Base-by-base conservation (phyloP, 2,888 invertebrate genomes). In the Tipula helvola region DNA sequence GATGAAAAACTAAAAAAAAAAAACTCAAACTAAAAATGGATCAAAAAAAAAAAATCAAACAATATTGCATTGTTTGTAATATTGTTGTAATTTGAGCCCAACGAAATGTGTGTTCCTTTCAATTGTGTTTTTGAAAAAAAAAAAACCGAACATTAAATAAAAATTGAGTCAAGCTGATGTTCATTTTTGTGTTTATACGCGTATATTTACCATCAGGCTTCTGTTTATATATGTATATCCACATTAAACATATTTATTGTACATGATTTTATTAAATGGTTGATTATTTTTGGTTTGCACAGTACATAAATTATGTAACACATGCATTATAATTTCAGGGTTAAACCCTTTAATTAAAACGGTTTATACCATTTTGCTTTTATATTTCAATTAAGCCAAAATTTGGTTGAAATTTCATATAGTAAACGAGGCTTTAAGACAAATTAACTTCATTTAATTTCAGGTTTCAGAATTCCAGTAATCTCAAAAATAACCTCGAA, bases 31-130 rank as follows among this genome's bases (percentile, higher is more conserved):
- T 52, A 52, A 52, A 52, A 52, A 52, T 52, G 52, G 52, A 52
- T 52, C 28, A 52, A 52, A 71, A 71, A 47, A 47, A 47, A 47
- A 71, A 71, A 71, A 71, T 71, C 71, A 18, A 71, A 71, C 71
- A 71, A 71, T 71, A 71, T 71, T 71, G 71, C 71, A 71, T 71
- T 71, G 71, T 71, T 71, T 71, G 71, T 71, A 71, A 71, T 71
- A 71, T 71, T 71, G 71, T 71, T 71, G 71, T 71, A 71, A 71
- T 71, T 71, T 71, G 71, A 71, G 71, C 71, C 71, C 71, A 71
- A 71, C 71, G 71, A 71, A 71, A 71, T 71, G 71, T 71, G 71
- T 71, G 71, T 71, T 71, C 71, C 71, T 71, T 71, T 71, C 71
- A 71, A 71, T 71, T 71, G 71, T 71, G 71, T 71, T 71, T 71